Evolutionary conservation across 2,797 vertebrate genomes (phyloP).

Genomic region (Gobio occitaniae): DNA sequence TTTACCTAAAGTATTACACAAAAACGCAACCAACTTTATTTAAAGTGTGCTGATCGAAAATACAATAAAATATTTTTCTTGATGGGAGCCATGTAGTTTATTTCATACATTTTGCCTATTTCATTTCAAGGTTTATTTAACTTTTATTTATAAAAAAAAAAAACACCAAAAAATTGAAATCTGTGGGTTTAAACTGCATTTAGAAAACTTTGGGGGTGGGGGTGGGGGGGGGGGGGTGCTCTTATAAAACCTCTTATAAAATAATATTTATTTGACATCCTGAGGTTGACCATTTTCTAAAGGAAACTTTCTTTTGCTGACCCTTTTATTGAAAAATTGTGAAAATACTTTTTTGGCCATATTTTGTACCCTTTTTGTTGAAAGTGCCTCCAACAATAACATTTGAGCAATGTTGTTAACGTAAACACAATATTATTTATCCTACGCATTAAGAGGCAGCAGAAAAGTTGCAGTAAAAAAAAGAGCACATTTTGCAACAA

Average conservation of each 20-base stretch:
- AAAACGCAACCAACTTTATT: not conserved
- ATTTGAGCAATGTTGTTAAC: slow-evolving; percentile 1
- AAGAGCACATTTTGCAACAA: slow-evolving; percentile 8
- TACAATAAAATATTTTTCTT: not conserved
- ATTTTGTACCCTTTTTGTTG: not conserved
- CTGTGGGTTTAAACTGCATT: not conserved
- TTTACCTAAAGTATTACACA: not conserved
- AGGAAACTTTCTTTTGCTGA: not conserved
- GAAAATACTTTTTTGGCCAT: not conserved
- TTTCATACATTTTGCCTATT: too few species aligned
- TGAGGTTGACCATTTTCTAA: not conserved
- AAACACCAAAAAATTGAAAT: not conserved
- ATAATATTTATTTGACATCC: not conserved
- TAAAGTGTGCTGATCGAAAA: not conserved
- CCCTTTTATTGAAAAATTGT: not conserved
- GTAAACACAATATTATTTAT: not conserved
- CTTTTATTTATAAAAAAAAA: not conserved
- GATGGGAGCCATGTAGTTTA: too few species aligned
- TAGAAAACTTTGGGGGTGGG: not conserved
- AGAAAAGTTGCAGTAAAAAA: slow-evolving; percentile 1
- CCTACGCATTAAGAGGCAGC: not conserved
- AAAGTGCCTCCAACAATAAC: slow-evolving; percentile 1
- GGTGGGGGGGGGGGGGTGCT: too few species aligned
- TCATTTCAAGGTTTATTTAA: too few species aligned
- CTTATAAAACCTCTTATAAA: not conserved